These are phyloP conservation scores for Ochotona curzoniae DNA, from an alignment of 2,113 vertebrate genomes.

Conservation along the genomic window DNA sequence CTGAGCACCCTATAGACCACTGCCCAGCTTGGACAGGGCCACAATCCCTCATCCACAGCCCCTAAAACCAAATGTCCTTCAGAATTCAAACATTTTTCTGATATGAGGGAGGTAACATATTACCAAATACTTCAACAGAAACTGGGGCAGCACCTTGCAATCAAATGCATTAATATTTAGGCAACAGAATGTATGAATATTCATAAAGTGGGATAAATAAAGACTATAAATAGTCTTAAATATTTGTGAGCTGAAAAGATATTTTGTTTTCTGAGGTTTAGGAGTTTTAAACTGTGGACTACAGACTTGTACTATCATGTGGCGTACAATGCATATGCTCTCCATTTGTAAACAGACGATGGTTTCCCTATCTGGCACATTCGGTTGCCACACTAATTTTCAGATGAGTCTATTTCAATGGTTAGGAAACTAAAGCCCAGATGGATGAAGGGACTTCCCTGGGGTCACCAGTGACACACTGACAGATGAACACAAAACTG, in stretches of 20 bases:
- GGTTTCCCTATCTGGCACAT: background rate
- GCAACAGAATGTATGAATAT: conserved; percentile 50
- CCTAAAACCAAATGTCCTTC: conserved; percentile 3
- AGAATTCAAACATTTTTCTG: conserved; percentile 23
- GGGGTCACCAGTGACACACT: background rate
- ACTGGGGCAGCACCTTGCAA: conserved; percentile 9
- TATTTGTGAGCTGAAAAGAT: conserved; percentile 40
- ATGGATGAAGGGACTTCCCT: conserved; percentile 15
- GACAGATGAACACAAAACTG: background rate
- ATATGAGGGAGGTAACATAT: conserved; percentile 18
- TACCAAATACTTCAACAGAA: background rate
- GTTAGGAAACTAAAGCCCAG: conserved; percentile 19
- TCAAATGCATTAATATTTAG: conserved; percentile 52
- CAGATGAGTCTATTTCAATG: background rate
- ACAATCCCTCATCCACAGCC: background rate
- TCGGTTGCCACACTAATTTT: conserved; percentile 22
- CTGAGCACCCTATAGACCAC: background rate
- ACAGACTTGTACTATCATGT: background rate
- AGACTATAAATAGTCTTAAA: conserved; percentile 34
- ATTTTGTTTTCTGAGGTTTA: conserved; percentile 38
- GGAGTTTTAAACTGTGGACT: conserved; percentile 19
- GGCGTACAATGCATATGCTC: background rate
- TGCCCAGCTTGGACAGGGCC: background rate
- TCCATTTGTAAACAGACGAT: background rate
- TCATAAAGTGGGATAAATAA: conserved; percentile 48